Evolutionary conservation across 2,797 vertebrate genomes (phyloP), one percentile per base, ranked within the genome.

Genomic region (Clarias pachynema): DNA sequence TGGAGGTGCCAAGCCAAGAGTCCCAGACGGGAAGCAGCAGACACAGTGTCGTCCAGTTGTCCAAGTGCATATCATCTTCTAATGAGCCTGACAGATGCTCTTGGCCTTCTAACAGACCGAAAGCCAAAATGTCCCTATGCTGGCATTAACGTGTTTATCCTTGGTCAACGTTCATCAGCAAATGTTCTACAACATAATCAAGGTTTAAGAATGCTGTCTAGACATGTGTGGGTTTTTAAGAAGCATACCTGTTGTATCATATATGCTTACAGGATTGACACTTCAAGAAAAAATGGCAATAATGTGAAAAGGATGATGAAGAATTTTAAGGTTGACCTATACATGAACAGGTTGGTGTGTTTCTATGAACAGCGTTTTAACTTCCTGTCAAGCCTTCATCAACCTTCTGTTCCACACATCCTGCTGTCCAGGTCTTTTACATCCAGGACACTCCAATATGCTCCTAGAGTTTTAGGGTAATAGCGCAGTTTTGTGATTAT

Each of bases 21-120:
- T 75, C 82, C 85, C 74, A 82, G 87, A 86, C 81, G 73, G 73
- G 66, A 85, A 85, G 78, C 83, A 59, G 79, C 83, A 86, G 87
- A 86, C 87, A 84, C 31, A 37, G 56, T 82, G 87, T 82, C 87
- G 79, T 88, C 85, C 85, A 79, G 85, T 77, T 85, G 87, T 86
- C 85, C 84, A 81, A 81, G 85, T 73, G 80, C 87, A 85, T 88
- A 84, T 86, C 79, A 85, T 86, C 87, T 86, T 88, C 66, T 86
- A 88, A 88, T 86, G 85, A 86, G 82, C 65, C 74, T 85, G 83
- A 86, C 87, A 88, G 85, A 86, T 81, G 79, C 63, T 29, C 49
- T 60, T 84, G 78, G 79, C 78, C 57, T 82, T 84, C 81, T 34
- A 78, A 84, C 65, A 77, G 79, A 84, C 82, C 82, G 34, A 82